Evolutionary conservation across 2,113 vertebrate species (phyloP), one percentile per base, ranked within the genome.

Genomic region (Piprites chloris): DNA sequence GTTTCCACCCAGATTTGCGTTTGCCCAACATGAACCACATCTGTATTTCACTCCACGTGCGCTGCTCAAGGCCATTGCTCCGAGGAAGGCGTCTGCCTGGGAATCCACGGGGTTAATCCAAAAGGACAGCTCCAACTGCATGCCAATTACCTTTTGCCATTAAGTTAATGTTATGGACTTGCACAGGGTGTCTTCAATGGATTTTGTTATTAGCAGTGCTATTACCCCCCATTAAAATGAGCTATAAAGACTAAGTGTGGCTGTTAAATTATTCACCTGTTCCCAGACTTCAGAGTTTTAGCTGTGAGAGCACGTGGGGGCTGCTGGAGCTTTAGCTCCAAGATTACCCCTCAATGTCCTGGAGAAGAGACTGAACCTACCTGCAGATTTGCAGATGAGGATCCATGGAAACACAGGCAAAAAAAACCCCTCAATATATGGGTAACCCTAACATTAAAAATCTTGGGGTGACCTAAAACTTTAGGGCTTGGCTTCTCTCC

Each of bases 151-250:
- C 96, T 97, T 83, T 81, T 79, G 92, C 97, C 96, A 98, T 98
- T 98, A 98, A 97, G 93, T 91, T 98, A 98, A 98, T 97, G 97
- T 98, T 98, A 98, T 95, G 96, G 97, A 97, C 97, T 97, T 96
- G 97, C 94, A 96, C 92, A 68, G 95, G 93, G 95, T 87, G 92
- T 96, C 95, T 95, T 96, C 95, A 53, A 90, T 95, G 92, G 98
- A 97, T 97, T 97, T 97, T 33, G 77, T 97, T 97, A 98, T 97
- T 97, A 98, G 97, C 95, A 91, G 87, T 94, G 91, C 96, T 97
- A 97, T 97, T 97, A 96, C 89, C 83, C 93, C 71, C 97, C 96
- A 98, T 98, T 98, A 98, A 98, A 97, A 91, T 76, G 89, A 92
- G 91, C 97, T 76, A 95, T 93, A 93, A 97, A 96, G 95, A 69